Evolutionary conservation across 2,113 vertebrate genomes (phyloP).

Genomic region (Phaethon lepturus): DNA sequence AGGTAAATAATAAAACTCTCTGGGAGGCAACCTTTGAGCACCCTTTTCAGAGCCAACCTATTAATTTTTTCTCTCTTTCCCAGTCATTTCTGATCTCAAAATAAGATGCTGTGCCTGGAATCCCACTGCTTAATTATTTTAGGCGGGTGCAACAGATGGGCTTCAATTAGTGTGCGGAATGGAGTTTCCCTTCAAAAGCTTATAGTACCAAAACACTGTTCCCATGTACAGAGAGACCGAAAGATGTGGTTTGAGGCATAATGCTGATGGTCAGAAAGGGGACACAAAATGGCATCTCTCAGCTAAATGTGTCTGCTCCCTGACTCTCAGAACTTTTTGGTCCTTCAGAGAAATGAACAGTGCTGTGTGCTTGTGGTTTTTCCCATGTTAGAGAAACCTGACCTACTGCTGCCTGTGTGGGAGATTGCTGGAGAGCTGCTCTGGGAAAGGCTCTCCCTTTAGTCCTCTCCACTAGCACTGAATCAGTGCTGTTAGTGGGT

Average conservation of each 20-base stretch:
- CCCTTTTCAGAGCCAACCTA: not conserved
- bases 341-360: not conserved
- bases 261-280: not conserved
- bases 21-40: not conserved
- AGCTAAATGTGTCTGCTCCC: not conserved
- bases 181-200: not conserved
- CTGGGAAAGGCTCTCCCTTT: not conserved
- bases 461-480: not conserved
- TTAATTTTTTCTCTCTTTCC: slow-evolving; percentile 17
- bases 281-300: not conserved
- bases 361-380: not conserved
- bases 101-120: slow-evolving; percentile 5
- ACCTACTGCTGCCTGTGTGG: not conserved
- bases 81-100: slow-evolving; percentile 49
- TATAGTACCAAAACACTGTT: not conserved
- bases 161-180: slow-evolving; percentile 35
- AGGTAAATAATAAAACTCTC: not conserved
- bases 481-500: not conserved
- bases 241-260: not conserved
- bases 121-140: slow-evolving; percentile 24
- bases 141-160: not conserved
- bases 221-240: not conserved
- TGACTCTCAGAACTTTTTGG: not conserved
- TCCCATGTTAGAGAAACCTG: not conserved
- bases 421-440: not conserved